These are phyloP conservation scores for Echinometra lucunter DNA, from an alignment of 53 echinoderm and acorn worm species.

Conservation along the genomic window DNA sequence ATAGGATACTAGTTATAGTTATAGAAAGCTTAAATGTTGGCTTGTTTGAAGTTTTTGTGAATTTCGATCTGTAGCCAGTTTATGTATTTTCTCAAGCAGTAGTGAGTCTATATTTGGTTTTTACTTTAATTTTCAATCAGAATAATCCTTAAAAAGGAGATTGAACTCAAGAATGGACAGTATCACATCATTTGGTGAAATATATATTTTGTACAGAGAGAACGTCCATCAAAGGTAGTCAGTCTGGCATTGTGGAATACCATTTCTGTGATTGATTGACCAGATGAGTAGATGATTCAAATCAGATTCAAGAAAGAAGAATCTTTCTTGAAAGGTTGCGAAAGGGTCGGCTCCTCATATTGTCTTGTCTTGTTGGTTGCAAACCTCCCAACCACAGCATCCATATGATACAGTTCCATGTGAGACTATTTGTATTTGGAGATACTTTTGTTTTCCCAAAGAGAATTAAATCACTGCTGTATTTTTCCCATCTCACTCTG, in stretches of 20 bases:
- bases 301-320: background rate
- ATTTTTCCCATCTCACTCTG: background rate
- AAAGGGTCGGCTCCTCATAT: background rate
- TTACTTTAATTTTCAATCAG: background rate
- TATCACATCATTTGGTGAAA: background rate
- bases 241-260: background rate
- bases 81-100: slow-evolving; percentile 55
- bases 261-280: too few relatives aligned
- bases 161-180: background rate
- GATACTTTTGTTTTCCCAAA: background rate
- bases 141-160: background rate
- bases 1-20: background rate
- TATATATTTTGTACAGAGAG: background rate
- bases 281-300: background rate
- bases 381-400: background rate
- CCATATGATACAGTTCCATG: background rate
- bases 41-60: slow-evolving; percentile 5
- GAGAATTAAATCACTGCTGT: background rate
- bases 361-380: background rate
- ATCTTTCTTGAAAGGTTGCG: background rate
- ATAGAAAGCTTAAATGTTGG: background rate
- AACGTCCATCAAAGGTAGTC: background rate
- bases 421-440: background rate
- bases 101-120: slow-evolving; percentile 66
- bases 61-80: slow-evolving; percentile 14